A percentile compares a stretch with the other conserved stretches of the same genome.
phyloP scores from a whole-genome alignment of 2,888 invertebrate genomes.

The Eupithecia subfuscata region DNA sequence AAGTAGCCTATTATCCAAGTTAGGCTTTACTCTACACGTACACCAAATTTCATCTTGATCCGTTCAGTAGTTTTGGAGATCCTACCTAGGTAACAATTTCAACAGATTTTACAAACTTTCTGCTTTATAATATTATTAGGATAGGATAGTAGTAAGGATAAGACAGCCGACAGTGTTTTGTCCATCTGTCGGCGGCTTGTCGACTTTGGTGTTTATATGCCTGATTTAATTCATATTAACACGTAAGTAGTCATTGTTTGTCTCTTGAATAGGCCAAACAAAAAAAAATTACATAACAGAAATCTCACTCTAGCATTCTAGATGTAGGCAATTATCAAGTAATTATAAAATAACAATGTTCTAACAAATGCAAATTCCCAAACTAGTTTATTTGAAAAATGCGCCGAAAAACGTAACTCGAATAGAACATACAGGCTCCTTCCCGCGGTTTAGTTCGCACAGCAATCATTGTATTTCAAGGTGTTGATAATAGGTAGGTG shows the following conservation, averaged over 20 bases:
- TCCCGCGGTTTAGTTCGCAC: conserved; percentile 28
- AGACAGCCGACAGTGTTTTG: too few species aligned
- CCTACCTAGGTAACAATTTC: too few species aligned
- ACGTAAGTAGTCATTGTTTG: neutral
- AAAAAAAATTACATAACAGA: neutral
- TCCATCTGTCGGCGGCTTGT: too few species aligned
- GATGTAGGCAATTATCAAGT: neutral
- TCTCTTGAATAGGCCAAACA: neutral
- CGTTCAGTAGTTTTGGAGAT: too few species aligned
- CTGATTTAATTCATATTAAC: too few species aligned
- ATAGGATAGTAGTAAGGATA: too few species aligned
- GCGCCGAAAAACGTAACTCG: conserved; percentile 32
- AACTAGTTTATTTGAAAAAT: conserved; percentile 23
- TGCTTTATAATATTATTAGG: too few species aligned
- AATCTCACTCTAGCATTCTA: neutral
- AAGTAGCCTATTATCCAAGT: too few species aligned
- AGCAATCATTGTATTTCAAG: conserved; percentile 30
- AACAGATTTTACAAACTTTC: too few species aligned
- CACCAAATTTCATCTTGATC: too few species aligned
- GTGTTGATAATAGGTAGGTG: conserved; percentile 20
- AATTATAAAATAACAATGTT: conserved; percentile 19
- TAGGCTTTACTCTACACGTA: too few species aligned
- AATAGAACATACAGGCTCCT: conserved; percentile 5
- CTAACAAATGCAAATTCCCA: conserved; percentile 21
- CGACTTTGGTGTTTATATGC: too few species aligned